Conservation (phyloP, 1,140 invertebrate species). For the Caerostris darwini region DNA sequence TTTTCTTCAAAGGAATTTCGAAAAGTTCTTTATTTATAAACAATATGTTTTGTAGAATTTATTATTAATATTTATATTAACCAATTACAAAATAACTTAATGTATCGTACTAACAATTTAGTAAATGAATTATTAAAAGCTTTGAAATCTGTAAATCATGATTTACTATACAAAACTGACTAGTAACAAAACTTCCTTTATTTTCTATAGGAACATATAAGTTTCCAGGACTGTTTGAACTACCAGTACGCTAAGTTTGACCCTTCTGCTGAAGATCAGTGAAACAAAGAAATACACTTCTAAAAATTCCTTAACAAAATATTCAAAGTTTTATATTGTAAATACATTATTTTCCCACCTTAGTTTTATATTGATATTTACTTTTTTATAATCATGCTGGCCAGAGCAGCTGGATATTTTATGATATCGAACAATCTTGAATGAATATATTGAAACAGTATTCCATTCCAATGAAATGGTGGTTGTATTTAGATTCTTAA, state of each 20-base stretch:
- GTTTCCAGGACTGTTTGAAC: conserved; percentile 76
- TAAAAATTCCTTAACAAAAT: conserved; percentile 44
- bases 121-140: no score
- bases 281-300: neutral
- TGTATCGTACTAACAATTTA: no score
- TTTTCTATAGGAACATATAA: conserved; percentile 74
- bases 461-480: neutral
- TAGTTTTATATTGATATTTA: conserved; percentile 51
- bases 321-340: conserved; percentile 57
- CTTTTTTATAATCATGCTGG: conserved; percentile 2
- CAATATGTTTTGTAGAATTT: neutral
- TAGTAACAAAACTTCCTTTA: neutral
- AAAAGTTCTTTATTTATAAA: neutral
- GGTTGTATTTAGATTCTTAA: neutral
- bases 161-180: no score
- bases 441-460: neutral
- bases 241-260: conserved; percentile 79
- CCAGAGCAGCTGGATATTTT: neutral
- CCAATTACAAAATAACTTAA: no score
- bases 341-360: conserved; percentile 57
- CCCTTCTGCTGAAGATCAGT: conserved; percentile 73
- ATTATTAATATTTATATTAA: neutral
- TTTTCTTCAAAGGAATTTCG: neutral
- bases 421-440: neutral
- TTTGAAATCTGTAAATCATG: no score